A percentile compares a stretch with the other conserved stretches of the same genome.
These are phyloP conservation scores for Drosophila biarmipes DNA, from an alignment of 1,140 invertebrate genomes.

Conservation along the genomic window DNA sequence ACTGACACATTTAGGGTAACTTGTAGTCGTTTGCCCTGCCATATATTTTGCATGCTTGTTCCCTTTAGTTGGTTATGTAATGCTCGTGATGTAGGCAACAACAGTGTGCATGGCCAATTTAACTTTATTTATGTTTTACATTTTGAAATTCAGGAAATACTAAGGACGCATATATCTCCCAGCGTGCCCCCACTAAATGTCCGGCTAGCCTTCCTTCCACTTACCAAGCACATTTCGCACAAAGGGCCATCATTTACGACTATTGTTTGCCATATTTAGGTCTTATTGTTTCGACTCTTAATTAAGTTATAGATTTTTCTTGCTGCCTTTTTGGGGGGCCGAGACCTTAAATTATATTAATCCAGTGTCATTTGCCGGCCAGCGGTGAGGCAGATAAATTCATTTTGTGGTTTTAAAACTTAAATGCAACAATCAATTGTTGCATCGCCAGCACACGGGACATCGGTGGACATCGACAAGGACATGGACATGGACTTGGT, in stretches of 20 bases:
- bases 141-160: conserved; percentile 59
- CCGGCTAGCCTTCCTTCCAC: conserved; percentile 33
- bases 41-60: conserved; percentile 7
- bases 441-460: conserved; percentile 37
- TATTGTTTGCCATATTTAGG: conserved; percentile 47
- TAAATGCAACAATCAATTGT: conserved; percentile 76
- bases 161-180: conserved; percentile 40
- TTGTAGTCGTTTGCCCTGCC: conserved; percentile 9
- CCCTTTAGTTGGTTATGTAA: conserved; percentile 44
- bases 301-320: conserved; percentile 63
- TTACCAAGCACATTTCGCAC: background rate
- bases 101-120: conserved; percentile 61
- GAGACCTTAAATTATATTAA: conserved; percentile 30
- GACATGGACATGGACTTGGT: conserved; percentile 36
- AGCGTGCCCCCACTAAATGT: conserved; percentile 37
- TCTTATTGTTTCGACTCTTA: conserved; percentile 58
- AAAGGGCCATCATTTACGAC: conserved; percentile 52
- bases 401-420: conserved; percentile 56
- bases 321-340: conserved; percentile 6
- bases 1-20: conserved; percentile 14
- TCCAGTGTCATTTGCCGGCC: conserved; percentile 14
- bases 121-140: conserved; percentile 60
- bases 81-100: conserved; percentile 52
- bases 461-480: conserved; percentile 28
- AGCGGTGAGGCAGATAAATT: conserved; percentile 51